Base-by-base conservation (phyloP, 1,140 invertebrate genomes). In the Manduca sexta region DNA sequence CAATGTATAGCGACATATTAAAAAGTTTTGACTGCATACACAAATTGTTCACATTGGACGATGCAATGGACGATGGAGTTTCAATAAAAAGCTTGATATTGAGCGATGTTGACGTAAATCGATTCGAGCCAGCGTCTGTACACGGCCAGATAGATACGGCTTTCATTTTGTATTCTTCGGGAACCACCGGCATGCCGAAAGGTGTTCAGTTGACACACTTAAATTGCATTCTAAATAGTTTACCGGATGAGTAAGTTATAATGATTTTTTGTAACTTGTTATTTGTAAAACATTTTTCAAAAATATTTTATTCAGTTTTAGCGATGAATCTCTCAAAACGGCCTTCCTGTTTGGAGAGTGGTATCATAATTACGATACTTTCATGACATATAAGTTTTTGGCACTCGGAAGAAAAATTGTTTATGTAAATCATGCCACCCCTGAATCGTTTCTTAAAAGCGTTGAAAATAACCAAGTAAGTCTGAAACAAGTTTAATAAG, bases 161-260 rank as follows among this genome's bases (percentile, higher is more conserved):
- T 1, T 62, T 81, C 38, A 77, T 88, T 52, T 64, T 88, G 11
- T 88, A 85, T 63, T 88, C 87, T 13, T 88, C 88, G 2, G 93
- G 93, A 18, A 94, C 93, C 1, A 94, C 93, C 42, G 93, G 93
- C 47, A 74, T 90, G 51, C 93, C 93, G 0, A 95, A 95, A 80
- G 93, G 93, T 18, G 93, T 94, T 0, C 89, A 92, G 79, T 72
- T 94, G 17, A 92, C 92, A 16, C 74, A 74, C 56, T 90, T 92
- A 62, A 97, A 97, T 47, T 75, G 66, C 37, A 70, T 77, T 26
- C 51, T 79, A 10, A 69, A 68, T 26, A 72, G 69, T 60, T 46
- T 74, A 51, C 58, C 64, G n/a, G 41, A 68, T 29, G 60, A 68
- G 74, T 79, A 59, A 70, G 72, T 74, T 52, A 42, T 11, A 35